These are phyloP conservation scores for Mohoua ochrocephala DNA, from an alignment of 2,113 vertebrate genomes.

Conservation along the genomic window DNA sequence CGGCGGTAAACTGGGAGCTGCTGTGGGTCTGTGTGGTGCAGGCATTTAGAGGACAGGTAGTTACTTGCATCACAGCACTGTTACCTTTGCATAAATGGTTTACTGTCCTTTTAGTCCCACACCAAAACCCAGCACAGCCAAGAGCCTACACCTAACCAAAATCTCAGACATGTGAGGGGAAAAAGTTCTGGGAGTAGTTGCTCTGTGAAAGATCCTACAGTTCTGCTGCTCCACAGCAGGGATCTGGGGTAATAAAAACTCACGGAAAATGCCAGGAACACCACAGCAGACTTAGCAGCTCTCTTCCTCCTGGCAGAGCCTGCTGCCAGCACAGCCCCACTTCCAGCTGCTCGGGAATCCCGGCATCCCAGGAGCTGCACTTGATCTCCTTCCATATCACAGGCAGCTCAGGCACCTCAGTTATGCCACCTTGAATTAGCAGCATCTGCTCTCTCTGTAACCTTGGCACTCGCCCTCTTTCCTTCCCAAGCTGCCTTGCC, in stretches of 20 bases:
- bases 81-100: neutral
- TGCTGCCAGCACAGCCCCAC: neutral
- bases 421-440: constrained; percentile 15
- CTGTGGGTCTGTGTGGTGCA: neutral
- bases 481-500: neutral
- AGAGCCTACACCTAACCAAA: neutral
- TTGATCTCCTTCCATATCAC: neutral
- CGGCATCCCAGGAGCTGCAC: neutral
- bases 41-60: neutral
- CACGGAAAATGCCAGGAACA: neutral
- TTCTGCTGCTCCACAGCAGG: neutral
- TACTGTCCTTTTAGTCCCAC: neutral
- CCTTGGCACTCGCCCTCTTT: neutral
- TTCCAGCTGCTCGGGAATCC: constrained; percentile 8
- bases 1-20: neutral
- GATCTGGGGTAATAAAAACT: neutral
- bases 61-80: neutral
- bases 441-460: neutral
- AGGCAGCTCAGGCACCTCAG: neutral
- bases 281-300: neutral
- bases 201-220: neutral
- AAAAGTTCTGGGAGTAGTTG: neutral
- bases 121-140: neutral
- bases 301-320: neutral
- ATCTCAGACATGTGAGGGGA: neutral